Evolutionary conservation across 1,140 invertebrate genomes (phyloP), one percentile per base, ranked within the genome.

Genomic region (Diorhabda carinulata): DNA sequence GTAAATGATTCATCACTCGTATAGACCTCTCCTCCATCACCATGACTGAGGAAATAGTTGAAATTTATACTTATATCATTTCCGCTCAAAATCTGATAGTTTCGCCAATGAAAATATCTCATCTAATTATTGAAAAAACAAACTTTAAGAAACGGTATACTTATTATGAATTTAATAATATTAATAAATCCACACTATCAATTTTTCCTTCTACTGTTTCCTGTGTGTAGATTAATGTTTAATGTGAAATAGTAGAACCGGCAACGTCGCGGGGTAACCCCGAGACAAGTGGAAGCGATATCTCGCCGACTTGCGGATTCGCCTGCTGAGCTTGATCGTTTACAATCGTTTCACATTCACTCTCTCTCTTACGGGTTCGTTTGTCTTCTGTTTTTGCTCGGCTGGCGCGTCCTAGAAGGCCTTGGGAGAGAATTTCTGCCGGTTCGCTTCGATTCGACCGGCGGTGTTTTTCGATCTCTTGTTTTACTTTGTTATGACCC

Each of bases 231-330:
- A 25, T 25, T 25, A 25, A 25, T 25, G 25, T 25, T 25, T 25
- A 25, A 25, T 25, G 25, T 25, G 25, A 25, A 25, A 25, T 25
- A 25, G 25, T 25, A 25, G 25, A 25, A 25, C 25, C 60, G 65
- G 58, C 65, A 67, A 67, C 65, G 57, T 47, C 57, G 65, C 65
- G n/a, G 65, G 65, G 58, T 67, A 60, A 60, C 65, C 65, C 65
- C 65, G 65, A 67, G 65, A 67, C 65, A 67, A 67, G 65, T 67
- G 65, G 65, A 67, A 67, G 64, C 64, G 65, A 60, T 64, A 52
- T 62, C 64, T 67, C 57, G 65, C 43, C 58, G 57, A 45, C 52
- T 57, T 57, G 64, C 61, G 64, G 64, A 65, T 65, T 65, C 64
- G 45, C 64, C 45, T 43, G 61, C 63, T 42, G 63, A 64, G 63